These are phyloP conservation scores for Orchesellides sinensis DNA, from an alignment of 2,888 invertebrate genomes.

Conservation along the genomic window DNA sequence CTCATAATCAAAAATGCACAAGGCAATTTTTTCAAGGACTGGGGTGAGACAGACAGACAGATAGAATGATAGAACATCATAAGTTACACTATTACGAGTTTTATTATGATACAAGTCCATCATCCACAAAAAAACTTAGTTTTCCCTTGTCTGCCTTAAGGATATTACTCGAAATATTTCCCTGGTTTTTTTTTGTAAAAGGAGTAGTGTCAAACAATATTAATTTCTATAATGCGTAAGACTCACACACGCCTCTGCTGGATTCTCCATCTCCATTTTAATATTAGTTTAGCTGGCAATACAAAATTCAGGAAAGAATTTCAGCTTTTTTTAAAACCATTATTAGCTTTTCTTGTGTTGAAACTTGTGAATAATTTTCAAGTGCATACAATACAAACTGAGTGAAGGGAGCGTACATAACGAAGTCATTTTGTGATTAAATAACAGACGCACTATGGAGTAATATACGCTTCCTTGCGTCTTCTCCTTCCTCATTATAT, in stretches of 20 bases:
- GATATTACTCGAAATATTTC: no score
- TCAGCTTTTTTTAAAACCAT: slow-evolving; percentile 24
- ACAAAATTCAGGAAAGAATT: neutral
- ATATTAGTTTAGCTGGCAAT: neutral
- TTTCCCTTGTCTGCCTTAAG: neutral
- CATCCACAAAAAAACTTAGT: neutral
- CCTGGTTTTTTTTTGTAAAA: neutral
- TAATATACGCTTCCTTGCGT: slow-evolving; percentile 19
- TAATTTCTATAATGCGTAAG: slow-evolving; percentile 30
- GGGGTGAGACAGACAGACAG: neutral
- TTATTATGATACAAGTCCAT: neutral
- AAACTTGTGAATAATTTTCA: no score
- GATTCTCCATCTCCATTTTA: no score
- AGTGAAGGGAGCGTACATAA: neutral
- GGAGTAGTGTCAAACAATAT: slow-evolving; percentile 44
- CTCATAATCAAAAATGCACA: slow-evolving; percentile 8
- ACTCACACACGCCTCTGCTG: no score
- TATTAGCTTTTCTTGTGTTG: slow-evolving; percentile 16
- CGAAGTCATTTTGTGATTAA: slow-evolving; percentile 35
- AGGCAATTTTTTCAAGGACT: neutral
- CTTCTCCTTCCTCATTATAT: slow-evolving; percentile 9
- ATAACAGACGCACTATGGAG: slow-evolving; percentile 21
- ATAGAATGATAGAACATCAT: slow-evolving; percentile 10
- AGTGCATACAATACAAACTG: neutral
- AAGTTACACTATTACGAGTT: neutral